Evolutionary conservation across 2,113 vertebrate genomes (phyloP).

Genomic region (Dasyurus viverrinus): DNA sequence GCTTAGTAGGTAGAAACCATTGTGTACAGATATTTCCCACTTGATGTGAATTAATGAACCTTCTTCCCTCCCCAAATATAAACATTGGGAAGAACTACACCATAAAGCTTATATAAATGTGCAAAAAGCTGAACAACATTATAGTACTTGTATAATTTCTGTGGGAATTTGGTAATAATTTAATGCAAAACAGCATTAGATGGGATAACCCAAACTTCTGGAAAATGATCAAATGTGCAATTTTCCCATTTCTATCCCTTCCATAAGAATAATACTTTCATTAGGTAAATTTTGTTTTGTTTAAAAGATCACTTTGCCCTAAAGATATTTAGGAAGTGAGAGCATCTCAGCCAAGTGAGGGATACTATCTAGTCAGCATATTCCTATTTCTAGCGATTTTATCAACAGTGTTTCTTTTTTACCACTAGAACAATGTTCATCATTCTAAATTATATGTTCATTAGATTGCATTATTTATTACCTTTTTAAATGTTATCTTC

Average conservation of each 20-base stretch:
- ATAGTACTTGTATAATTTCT: not conserved
- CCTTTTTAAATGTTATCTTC: slow-evolving; percentile 31
- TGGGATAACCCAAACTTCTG: not conserved
- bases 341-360: slow-evolving; percentile 1
- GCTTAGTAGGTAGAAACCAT: not conserved
- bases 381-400: not conserved
- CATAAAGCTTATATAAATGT: not conserved
- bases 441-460: slow-evolving; percentile 26
- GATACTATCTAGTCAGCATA: not conserved
- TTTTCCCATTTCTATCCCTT: not conserved
- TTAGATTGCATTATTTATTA: slow-evolving; percentile 63
- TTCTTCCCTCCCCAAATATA: not conserved
- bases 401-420: slow-evolving; percentile 18
- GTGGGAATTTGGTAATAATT: not conserved
- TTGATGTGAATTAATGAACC: not conserved
- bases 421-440: slow-evolving; percentile 10
- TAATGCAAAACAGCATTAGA: not conserved
- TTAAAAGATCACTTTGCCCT: not conserved
- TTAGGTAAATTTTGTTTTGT: not conserved
- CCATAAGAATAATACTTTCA: not conserved
- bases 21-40: not conserved
- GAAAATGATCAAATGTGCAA: not conserved
- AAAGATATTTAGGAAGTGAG: slow-evolving; percentile 3
- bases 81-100: not conserved
- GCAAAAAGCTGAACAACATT: not conserved